Percentiles rank a stretch among this genome's conserved stretches.
These are phyloP conservation scores for Dreissena polymorpha DNA, from an alignment of 1,140 invertebrate genomes.

Conservation along the genomic window DNA sequence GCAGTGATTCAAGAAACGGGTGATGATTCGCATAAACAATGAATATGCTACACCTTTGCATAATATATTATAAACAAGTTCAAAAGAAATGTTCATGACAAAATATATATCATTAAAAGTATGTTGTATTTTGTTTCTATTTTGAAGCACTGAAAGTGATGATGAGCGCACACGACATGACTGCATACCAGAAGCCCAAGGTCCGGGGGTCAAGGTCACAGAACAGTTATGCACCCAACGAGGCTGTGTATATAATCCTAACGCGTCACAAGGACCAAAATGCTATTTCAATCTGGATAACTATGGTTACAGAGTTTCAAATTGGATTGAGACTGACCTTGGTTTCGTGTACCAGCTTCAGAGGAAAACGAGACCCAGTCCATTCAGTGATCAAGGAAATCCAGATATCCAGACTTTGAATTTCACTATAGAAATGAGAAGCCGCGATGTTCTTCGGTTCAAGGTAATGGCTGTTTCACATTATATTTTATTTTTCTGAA, in stretches of 20 bases:
- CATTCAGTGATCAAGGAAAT: constrained; percentile 34
- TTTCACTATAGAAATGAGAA: constrained; percentile 62
- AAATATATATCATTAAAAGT: no score
- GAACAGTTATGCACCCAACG: constrained; percentile 58
- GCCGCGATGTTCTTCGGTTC: constrained; percentile 57
- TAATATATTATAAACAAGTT: no score
- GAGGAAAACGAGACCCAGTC: constrained; percentile 20
- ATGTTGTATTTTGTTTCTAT: background rate
- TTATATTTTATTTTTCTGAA: no score
- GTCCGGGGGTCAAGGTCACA: constrained; percentile 54
- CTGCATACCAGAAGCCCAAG: constrained; percentile 65
- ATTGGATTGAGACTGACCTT: constrained; percentile 37
- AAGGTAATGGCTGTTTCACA: constrained; percentile 46
- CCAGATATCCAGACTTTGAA: constrained; percentile 49
- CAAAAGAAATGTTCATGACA: no score
- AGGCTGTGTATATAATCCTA: constrained; percentile 57
- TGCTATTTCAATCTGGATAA: constrained; percentile 59
- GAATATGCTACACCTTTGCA: no score
- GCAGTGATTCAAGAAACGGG: no score
- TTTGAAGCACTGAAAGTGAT: constrained; percentile 30
- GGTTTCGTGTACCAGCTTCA: constrained; percentile 41
- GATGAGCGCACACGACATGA: constrained; percentile 60
- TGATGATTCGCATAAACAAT: no score
- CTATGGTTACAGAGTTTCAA: constrained; percentile 59
- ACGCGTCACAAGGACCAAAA: constrained; percentile 50